Percentiles rank a stretch among this genome's conserved stretches.
Conservation (phyloP, 2,888 invertebrate genomes). For the Nephrotoma guestfalica region DNA sequence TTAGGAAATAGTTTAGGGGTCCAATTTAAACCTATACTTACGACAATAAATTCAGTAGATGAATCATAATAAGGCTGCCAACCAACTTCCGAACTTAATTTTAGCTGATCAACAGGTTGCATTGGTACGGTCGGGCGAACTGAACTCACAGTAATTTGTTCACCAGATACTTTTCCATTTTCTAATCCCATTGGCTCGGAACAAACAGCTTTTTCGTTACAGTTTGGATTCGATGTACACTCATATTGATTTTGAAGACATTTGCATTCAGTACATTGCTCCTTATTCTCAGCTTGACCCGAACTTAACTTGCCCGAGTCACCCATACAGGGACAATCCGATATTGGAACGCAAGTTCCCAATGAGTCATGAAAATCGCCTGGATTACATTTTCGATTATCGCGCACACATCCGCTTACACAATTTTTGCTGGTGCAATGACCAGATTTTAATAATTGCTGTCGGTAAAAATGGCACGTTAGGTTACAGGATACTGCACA, state of each 20-base stretch:
- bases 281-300: neutral
- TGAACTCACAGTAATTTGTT: slow-evolving; percentile 34
- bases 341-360: slow-evolving; percentile 49
- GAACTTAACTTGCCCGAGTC: slow-evolving; percentile 33
- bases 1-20: neutral
- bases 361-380: slow-evolving; percentile 55
- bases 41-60: slow-evolving; percentile 54
- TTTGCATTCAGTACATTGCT: neutral
- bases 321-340: slow-evolving; percentile 63
- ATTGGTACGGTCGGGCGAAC: slow-evolving; percentile 21
- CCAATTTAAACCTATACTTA: slow-evolving; percentile 19
- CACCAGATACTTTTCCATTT: slow-evolving; percentile 42
- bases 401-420: slow-evolving; percentile 28
- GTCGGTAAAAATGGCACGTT: slow-evolving; percentile 49
- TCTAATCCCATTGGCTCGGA: slow-evolving; percentile 59
- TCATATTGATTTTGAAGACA: neutral
- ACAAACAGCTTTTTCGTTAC: slow-evolving; percentile 34
- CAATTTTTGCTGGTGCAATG: slow-evolving; percentile 17
- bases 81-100: slow-evolving; percentile 31
- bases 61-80: slow-evolving; percentile 56
- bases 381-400: slow-evolving; percentile 36
- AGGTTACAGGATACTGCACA: slow-evolving; percentile 61
- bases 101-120: slow-evolving; percentile 24
- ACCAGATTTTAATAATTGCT: neutral
- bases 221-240: neutral